Conservation (phyloP, 1,140 invertebrate species). For the Pinna nobilis region DNA sequence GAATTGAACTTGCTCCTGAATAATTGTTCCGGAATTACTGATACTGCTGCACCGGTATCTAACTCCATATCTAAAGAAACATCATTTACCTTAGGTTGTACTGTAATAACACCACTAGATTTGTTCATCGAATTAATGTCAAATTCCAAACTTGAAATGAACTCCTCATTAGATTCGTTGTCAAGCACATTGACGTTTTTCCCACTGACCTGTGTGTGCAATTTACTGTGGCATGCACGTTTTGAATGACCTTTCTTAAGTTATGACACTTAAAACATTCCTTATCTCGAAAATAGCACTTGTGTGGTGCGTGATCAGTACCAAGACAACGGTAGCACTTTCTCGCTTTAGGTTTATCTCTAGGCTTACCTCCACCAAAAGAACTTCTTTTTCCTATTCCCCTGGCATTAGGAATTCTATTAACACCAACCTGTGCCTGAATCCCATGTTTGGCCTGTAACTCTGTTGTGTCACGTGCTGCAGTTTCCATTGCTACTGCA, state of each 20-base stretch:
- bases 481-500: constrained; percentile 40
- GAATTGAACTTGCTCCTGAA: no score
- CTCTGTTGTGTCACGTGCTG: constrained; percentile 33
- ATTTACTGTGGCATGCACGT: neutral
- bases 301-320: constrained; percentile 2
- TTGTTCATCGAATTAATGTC: neutral
- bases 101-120: neutral
- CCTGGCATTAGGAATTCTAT: no score
- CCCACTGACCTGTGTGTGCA: neutral
- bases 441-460: constrained; percentile 3
- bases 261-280: constrained; percentile 9
- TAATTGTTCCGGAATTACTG: no score
- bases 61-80: no score
- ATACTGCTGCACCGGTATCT: no score
- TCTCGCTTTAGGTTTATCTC: neutral
- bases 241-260: constrained; percentile 17
- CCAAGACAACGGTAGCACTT: constrained; percentile 13
- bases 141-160: no score
- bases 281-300: constrained; percentile 5
- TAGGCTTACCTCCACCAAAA: neutral
- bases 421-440: neutral
- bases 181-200: neutral
- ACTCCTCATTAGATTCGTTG: neutral
- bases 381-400: neutral
- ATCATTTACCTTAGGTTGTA: neutral